These are phyloP conservation scores for Eilema sororculum DNA, from an alignment of 2,888 invertebrate genomes.

Conservation along the genomic window DNA sequence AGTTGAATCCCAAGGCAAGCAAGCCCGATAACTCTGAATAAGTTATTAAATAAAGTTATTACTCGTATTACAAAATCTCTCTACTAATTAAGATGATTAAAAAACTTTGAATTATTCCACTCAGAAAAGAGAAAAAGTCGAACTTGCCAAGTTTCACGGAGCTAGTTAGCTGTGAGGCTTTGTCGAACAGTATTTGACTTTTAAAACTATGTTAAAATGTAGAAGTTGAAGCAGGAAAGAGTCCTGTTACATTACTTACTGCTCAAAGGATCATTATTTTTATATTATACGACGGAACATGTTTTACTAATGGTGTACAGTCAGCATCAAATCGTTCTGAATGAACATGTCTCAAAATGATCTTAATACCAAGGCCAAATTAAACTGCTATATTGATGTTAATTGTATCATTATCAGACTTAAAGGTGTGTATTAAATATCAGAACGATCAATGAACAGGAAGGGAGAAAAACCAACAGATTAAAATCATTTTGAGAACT, in stretches of 20 bases:
- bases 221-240: not conserved
- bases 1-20: not conserved
- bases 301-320: not conserved
- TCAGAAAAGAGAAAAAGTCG: conserved; percentile 20
- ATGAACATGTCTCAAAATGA: not conserved
- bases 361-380: too few species aligned
- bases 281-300: not conserved
- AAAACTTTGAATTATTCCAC: conserved; percentile 22
- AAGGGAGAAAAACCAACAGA: too few species aligned
- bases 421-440: too few species aligned
- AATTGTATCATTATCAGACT: too few species aligned
- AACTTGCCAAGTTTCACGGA: conserved; percentile 8
- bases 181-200: conserved; percentile 16
- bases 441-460: too few species aligned
- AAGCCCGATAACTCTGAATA: conserved; percentile 18
- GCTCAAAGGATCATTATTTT: conserved; percentile 1
- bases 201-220: conserved; percentile 4
- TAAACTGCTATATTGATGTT: too few species aligned
- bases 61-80: conserved; percentile 19
- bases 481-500: too few species aligned
- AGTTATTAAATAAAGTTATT: too few species aligned
- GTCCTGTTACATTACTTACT: not conserved
- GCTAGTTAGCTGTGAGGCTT: conserved; percentile 14
- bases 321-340: too few species aligned
- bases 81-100: conserved; percentile 27